Evolutionary conservation across 2,888 invertebrate species (phyloP).

Genomic region (Pterobdella sp.): DNA sequence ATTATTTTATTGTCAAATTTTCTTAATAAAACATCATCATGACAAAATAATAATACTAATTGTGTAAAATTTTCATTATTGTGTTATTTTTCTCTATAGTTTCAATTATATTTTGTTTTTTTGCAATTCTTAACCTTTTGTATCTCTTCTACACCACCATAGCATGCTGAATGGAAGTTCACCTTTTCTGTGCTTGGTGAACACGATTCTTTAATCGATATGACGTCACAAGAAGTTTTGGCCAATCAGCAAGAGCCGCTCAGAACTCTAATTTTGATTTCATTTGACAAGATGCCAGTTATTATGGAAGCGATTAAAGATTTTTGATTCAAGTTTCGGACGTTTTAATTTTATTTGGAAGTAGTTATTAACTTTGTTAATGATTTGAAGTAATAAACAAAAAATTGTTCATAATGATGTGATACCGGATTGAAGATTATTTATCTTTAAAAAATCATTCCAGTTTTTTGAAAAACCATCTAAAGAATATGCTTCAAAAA

Average conservation of each 20-base stretch:
- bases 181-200: constrained; percentile 23
- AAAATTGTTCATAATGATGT: not conserved
- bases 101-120: too few species aligned
- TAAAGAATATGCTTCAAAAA: too few species aligned
- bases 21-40: too few species aligned
- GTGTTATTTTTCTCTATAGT: too few species aligned
- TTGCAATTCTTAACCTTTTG: not conserved
- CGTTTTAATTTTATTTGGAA: not conserved
- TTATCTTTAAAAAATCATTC: too few species aligned
- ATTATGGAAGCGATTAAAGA: constrained; percentile 25
- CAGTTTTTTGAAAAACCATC: too few species aligned
- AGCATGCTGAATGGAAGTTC: constrained; percentile 21
- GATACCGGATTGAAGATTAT: too few species aligned
- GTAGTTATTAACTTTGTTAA: not conserved
- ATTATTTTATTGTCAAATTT: too few species aligned
- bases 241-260: constrained; percentile 15
- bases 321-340: not conserved
- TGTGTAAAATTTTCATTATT: too few species aligned
- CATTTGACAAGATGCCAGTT: constrained; percentile 19
- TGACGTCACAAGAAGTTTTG: constrained; percentile 17
- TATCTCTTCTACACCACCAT: not conserved
- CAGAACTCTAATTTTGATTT: constrained; percentile 26
- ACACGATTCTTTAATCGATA: constrained; percentile 13
- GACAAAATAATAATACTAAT: too few species aligned
- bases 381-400: not conserved